Evolutionary conservation across 2,888 invertebrate species (phyloP), one percentile per base, ranked within the genome.

Genomic region (Carabus problematicus): DNA sequence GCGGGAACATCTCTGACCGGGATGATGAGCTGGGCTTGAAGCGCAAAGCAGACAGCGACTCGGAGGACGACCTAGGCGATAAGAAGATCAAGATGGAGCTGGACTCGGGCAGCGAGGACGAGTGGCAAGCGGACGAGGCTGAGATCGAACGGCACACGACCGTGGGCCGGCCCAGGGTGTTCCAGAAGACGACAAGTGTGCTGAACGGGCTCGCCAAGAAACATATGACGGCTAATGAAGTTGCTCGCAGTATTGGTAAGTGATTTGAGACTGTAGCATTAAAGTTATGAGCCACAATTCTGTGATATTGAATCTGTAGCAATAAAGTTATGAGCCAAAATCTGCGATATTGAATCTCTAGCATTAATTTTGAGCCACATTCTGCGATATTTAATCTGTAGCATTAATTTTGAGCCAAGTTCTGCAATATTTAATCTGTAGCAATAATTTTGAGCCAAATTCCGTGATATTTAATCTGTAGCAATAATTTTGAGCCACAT

Each of bases 1-100:
- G 91, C 74, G 91, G 91, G 11, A 89, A 85, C 0, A 87, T 86
- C 78, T 84, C 84, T 52, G 84, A 86, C 6, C 85, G 85, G 16
- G 86, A 86, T 43, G 78, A 77, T 55, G 71, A 70, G 40, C 71
- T 75, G n/a, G 67, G 73, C 9, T 72, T 73, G 16, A 75, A 76
- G 67, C 73, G 76, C 19, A 18, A 54, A 11, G 74, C 72, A 16
- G 78, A 77, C 62, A 79, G 78, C 68, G 81, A 82, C 64, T 76
- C 75, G 7, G 82, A 81, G 52, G 74, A 75, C 43, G 74, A 75
- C 54, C 78, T 80, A 0, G 79, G 77, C 72, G 82, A 81, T 43
- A 82, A 82, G 71, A 63, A 61, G 19, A 71, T 71, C 39, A 78
- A 78, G 70, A 77, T 81, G 72, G 80, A 80, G 72, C 64, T 77